Conservation (phyloP, 2,113 vertebrate genomes). For the Raphicerus campestris region DNA sequence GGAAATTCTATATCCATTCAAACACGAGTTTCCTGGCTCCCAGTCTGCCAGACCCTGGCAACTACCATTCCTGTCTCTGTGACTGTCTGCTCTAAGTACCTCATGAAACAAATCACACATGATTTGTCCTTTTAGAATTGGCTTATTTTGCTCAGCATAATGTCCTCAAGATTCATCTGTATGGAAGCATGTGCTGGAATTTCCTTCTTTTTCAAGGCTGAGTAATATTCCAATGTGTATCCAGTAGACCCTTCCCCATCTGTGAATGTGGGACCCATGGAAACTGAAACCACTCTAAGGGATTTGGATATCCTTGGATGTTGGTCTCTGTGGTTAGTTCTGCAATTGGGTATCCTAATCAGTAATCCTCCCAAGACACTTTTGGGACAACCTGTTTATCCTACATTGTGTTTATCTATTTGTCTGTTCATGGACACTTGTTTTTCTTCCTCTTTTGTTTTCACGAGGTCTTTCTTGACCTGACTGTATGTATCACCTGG, state of each 20-base stretch:
- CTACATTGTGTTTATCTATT: background rate
- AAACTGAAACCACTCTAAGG: background rate
- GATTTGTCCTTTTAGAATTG: background rate
- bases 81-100: background rate
- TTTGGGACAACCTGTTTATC: background rate
- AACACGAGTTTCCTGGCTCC: background rate
- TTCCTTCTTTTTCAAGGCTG: background rate
- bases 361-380: background rate
- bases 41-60: background rate
- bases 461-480: background rate
- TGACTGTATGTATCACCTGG: fast-evolving
- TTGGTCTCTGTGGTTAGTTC: background rate
- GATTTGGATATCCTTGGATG: background rate
- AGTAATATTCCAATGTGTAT: background rate
- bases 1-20: background rate
- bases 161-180: too few relatives aligned
- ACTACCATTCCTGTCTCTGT: background rate
- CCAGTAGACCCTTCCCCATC: background rate
- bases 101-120: background rate
- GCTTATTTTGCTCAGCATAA: background rate
- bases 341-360: background rate
- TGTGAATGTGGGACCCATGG: background rate
- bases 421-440: background rate
- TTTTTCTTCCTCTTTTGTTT: background rate
- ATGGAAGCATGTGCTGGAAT: background rate